phyloP scores from a whole-genome alignment of 2,888 invertebrate genomes.

The Hyposoter didymator region DNA sequence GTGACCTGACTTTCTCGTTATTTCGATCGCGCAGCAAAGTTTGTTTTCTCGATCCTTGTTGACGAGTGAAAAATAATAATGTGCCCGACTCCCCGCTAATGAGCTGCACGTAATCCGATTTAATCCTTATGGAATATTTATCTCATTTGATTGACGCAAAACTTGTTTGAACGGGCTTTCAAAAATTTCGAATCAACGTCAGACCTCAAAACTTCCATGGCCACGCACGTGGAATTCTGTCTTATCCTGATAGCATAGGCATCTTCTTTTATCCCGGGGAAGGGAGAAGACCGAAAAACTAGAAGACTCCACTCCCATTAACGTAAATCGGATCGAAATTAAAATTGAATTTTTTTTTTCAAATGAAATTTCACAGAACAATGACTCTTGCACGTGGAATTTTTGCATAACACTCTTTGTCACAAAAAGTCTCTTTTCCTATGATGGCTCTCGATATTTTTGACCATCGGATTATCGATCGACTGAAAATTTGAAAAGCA shows the following conservation, averaged over 20 bases:
- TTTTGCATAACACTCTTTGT: neutral
- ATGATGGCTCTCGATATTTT: neutral
- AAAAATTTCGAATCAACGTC: neutral
- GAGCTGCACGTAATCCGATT: neutral
- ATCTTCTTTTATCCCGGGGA: neutral
- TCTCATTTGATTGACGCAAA: neutral
- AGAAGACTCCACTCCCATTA: neutral
- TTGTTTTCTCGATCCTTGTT: neutral
- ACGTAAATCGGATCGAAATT: neutral
- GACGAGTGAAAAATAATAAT: neutral
- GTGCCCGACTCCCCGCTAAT: neutral
- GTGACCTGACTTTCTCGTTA: constrained; percentile 28
- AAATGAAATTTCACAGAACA: neutral
- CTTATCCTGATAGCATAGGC: neutral
- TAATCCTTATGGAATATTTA: neutral
- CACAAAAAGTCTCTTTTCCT: neutral
- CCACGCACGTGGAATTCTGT: neutral
- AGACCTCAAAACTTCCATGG: neutral
- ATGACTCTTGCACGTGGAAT: neutral
- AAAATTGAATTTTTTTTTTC: neutral
- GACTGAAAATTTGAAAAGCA: neutral
- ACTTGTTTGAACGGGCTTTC: neutral
- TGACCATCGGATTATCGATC: neutral
- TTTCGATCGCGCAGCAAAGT: neutral
- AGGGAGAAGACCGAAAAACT: neutral